Conservation (phyloP, 2,797 vertebrate genomes). For the Enteromius paludinosus region DNA sequence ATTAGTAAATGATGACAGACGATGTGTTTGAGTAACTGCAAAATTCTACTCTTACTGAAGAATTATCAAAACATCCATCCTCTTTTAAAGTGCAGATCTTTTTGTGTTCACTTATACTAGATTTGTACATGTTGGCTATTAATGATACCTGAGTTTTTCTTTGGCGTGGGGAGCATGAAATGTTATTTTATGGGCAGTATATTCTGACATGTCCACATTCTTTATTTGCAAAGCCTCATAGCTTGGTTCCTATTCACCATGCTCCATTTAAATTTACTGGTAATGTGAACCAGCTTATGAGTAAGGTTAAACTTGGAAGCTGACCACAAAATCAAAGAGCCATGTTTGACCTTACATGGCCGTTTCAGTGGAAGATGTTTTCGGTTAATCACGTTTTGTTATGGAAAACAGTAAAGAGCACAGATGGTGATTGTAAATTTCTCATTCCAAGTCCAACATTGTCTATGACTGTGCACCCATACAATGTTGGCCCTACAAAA, state of each 20-base stretch:
- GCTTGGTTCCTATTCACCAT: slow-evolving; percentile 19
- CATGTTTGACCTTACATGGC: slow-evolving; percentile 26
- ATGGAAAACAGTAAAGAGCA: slow-evolving; percentile 7
- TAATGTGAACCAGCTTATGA: slow-evolving; percentile 31
- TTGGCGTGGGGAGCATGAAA: background rate
- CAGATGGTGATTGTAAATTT: slow-evolving; percentile 31
- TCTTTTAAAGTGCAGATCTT: background rate
- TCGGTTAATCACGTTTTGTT: slow-evolving; percentile 10
- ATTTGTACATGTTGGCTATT: slow-evolving; percentile 1
- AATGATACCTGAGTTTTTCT: slow-evolving; percentile 16
- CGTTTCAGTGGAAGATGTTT: slow-evolving; percentile 7
- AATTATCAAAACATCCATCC: background rate
- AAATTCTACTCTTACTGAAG: background rate
- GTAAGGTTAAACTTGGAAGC: slow-evolving; percentile 16
- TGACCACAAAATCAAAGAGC: slow-evolving; percentile 32
- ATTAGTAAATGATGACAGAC: background rate
- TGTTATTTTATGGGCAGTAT: slow-evolving; percentile 10
- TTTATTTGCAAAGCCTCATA: slow-evolving; percentile 34
- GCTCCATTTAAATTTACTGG: slow-evolving; percentile 25
- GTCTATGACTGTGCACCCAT: slow-evolving; percentile 4
- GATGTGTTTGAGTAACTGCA: background rate
- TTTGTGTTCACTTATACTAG: background rate
- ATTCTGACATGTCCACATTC: slow-evolving; percentile 39
- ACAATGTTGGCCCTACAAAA: slow-evolving; percentile 5
- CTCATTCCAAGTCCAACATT: background rate